Evolutionary conservation across 2,797 vertebrate species (phyloP).

Genomic region (Epinephelus malabaricus): DNA sequence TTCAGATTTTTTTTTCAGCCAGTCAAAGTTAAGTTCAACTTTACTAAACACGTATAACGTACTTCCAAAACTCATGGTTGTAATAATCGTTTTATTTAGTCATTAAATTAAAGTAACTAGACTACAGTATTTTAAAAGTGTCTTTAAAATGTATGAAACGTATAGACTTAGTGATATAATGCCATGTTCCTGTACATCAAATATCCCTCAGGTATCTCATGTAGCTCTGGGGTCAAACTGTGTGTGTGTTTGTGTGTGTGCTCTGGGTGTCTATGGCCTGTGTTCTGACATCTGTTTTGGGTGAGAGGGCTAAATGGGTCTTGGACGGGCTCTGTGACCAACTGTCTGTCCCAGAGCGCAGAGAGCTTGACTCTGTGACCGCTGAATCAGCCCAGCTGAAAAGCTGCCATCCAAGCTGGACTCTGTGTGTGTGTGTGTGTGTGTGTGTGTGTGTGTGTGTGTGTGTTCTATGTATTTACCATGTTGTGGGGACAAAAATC

Average conservation of each 20-base stretch:
- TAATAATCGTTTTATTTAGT: neutral
- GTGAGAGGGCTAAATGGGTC: constrained; percentile 74
- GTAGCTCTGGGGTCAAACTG: neutral
- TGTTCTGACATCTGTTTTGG: constrained; percentile 80
- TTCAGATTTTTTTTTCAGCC: constrained; percentile 50
- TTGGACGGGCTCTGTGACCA: constrained; percentile 74
- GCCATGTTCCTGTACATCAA: neutral
- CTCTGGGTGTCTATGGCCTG: constrained; percentile 26
- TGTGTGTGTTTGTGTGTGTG: neutral
- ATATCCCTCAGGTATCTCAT: constrained; percentile 7
- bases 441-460: constrained; percentile 24
- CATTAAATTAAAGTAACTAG: neutral
- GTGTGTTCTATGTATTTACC: constrained; percentile 15
- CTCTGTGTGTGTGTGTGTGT: constrained; percentile 17
- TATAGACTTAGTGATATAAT: neutral
- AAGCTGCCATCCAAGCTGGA: constrained; percentile 60
- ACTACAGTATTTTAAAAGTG: neutral
- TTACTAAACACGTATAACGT: constrained; percentile 1
- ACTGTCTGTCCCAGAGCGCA: constrained; percentile 70
- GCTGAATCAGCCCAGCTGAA: constrained; percentile 72
- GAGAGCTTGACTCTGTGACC: constrained; percentile 77
- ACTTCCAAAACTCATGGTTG: neutral
- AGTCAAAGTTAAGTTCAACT: constrained; percentile 47
- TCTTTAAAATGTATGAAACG: neutral
- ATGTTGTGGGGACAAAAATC: constrained; percentile 26